Percentiles rank a stretch among this genome's conserved stretches.
phyloP scores from a whole-genome alignment of 2,888 invertebrate genomes.

The Dysmachus trigonus region DNA sequence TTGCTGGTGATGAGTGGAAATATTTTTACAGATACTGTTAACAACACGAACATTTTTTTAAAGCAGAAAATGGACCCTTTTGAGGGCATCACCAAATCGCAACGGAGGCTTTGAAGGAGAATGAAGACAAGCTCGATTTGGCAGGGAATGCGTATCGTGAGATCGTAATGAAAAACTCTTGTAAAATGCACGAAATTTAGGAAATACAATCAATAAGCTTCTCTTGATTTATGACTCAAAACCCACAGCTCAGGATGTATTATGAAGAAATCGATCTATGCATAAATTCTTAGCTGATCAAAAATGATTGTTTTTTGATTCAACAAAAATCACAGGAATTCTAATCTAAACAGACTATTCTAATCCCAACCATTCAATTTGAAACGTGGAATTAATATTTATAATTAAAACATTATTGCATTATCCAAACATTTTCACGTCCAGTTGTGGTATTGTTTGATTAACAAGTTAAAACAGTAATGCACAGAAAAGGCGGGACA shows the following conservation, averaged over 20 bases:
- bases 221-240: background rate
- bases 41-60: background rate
- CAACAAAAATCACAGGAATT: no score
- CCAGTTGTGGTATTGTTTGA: no score
- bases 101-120: background rate
- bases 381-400: background rate
- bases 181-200: no score
- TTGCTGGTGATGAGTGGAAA: constrained; percentile 1
- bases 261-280: background rate
- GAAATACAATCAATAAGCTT: background rate
- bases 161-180: background rate
- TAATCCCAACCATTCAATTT: background rate
- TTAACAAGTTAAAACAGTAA: no score
- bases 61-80: background rate
- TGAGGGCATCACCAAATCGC: background rate
- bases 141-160: background rate
- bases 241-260: background rate
- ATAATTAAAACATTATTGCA: background rate
- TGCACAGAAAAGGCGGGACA: no score
- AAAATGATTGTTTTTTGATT: no score
- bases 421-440: background rate
- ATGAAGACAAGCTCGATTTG: background rate
- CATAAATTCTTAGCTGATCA: no score
- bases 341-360: no score
- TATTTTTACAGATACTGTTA: background rate